phyloP scores from a whole-genome alignment of 2,888 invertebrate species.

The Exocentrus adspersus region DNA sequence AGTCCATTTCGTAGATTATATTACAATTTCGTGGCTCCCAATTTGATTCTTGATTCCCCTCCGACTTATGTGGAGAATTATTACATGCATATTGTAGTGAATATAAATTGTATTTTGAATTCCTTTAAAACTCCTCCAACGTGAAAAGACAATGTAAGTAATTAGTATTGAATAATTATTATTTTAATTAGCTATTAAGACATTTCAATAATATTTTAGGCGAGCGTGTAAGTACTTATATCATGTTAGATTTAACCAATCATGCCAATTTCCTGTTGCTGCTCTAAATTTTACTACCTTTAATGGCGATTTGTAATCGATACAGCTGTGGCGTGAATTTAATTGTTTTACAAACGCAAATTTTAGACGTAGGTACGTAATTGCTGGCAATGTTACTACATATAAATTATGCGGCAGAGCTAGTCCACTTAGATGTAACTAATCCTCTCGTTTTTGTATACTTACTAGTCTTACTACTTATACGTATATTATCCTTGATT shows the following conservation, averaged over 20 bases:
- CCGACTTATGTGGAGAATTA: too few relatives aligned
- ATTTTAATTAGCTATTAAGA: too few relatives aligned
- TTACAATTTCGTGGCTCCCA: neutral
- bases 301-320: conserved; percentile 32
- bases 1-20: neutral
- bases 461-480: neutral
- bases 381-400: conserved; percentile 7
- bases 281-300: conserved; percentile 18
- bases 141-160: too few relatives aligned
- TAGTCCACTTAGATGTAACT: too few relatives aligned
- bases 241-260: neutral
- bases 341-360: conserved; percentile 40
- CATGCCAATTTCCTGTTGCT: conserved; percentile 1
- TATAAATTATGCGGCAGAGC: neutral
- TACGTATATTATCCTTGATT: too few relatives aligned
- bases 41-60: neutral
- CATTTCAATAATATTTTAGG: too few relatives aligned
- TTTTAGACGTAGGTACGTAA: conserved; percentile 21
- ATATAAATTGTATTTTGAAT: too few relatives aligned
- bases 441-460: too few relatives aligned
- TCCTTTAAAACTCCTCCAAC: too few relatives aligned
- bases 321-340: conserved; percentile 41
- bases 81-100: too few relatives aligned
- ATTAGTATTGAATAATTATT: too few relatives aligned
- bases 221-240: neutral